Conservation (phyloP, 2,797 vertebrate species). For the Tragopan temminckii region DNA sequence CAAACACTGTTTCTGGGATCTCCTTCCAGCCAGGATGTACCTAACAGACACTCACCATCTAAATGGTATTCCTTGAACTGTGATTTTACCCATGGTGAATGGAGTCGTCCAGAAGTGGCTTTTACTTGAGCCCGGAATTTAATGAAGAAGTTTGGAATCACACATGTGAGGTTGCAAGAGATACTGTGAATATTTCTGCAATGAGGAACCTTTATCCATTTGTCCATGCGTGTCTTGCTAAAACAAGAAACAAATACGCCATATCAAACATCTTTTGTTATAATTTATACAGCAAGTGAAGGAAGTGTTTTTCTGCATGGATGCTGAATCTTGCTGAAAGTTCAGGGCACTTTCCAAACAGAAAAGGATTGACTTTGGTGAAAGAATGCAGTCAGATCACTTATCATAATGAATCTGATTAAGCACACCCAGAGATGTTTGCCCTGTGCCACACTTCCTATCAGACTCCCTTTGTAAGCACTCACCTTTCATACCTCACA, state of each 20-base stretch:
- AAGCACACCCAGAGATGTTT: background rate
- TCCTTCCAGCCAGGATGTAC: background rate
- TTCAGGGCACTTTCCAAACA: background rate
- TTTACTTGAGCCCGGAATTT: slow-evolving; percentile 68
- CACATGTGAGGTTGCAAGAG: slow-evolving; percentile 77
- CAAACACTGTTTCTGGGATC: background rate
- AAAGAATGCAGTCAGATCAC: background rate
- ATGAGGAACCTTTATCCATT: slow-evolving; percentile 57
- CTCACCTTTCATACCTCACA: slow-evolving; percentile 76
- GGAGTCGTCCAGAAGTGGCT: background rate
- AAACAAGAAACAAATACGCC: background rate
- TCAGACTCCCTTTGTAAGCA: background rate
- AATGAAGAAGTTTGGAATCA: slow-evolving; percentile 43
- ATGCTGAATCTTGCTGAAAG: background rate
- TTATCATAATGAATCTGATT: background rate
- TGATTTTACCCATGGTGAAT: slow-evolving; percentile 54
- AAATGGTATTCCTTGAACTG: slow-evolving; percentile 67
- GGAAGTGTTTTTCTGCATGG: background rate
- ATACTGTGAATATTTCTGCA: slow-evolving; percentile 59
- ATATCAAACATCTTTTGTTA: background rate
- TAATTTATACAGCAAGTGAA: background rate
- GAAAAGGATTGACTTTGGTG: background rate
- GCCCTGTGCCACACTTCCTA: background rate
- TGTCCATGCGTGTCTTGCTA: slow-evolving; percentile 1
- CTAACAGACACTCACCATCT: slow-evolving; percentile 62